Percentiles rank a stretch among this genome's conserved stretches.
Conservation (phyloP, 35 echinoderm and acorn worm species). For the Holothuria glaberrima region DNA sequence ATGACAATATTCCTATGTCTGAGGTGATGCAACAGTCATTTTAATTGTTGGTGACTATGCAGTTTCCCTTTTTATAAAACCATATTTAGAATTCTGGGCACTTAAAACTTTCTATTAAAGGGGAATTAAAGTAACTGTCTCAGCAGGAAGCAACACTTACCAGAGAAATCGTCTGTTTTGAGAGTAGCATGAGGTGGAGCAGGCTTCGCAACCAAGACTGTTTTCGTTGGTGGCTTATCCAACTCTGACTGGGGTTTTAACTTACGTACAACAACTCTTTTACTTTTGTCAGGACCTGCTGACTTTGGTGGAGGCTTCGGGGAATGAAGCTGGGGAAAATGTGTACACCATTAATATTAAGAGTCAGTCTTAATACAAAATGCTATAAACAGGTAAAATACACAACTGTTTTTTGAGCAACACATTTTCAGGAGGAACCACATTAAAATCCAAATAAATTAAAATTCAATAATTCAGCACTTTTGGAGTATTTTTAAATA, state of each 20-base stretch:
- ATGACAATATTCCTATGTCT: no score
- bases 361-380: no score
- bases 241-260: conserved; percentile 86
- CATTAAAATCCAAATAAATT: no score
- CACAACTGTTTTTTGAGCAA: no score
- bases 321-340: conserved; percentile 62
- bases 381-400: no score
- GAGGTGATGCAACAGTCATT: no score
- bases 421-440: no score
- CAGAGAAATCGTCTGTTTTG: conserved; percentile 70
- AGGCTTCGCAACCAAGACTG: conserved; percentile 89
- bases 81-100: neutral
- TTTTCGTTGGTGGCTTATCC: conserved; percentile 71
- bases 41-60: no score
- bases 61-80: neutral
- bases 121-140: no score
- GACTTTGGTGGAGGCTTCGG: conserved; percentile 72
- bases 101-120: neutral
- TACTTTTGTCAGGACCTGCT: conserved; percentile 23
- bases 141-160: conserved; percentile 36
- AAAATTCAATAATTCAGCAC: no score
- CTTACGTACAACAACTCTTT: conserved; percentile 76
- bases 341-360: neutral
- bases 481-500: no score
- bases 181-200: conserved; percentile 82